Evolutionary conservation across 92 coral and sea anemone genomes (phyloP), one percentile per base, ranked within the genome.

Genomic region (Zoanthus sansibaricus): DNA sequence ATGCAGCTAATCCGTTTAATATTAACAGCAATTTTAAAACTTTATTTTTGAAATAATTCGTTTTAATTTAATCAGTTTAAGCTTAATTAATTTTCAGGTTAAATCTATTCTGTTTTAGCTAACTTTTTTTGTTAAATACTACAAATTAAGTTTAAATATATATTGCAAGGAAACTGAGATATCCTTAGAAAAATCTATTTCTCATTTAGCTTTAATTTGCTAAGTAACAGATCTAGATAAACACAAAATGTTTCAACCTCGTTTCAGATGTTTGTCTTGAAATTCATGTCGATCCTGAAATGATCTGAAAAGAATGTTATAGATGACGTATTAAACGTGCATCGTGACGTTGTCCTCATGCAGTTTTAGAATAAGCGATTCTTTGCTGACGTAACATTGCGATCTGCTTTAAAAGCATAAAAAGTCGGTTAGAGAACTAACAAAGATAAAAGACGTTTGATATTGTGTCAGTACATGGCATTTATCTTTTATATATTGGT

Each of bases 301-400:
- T 83, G 85, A 80, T 91, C 94, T 91, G 94, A 76, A 91, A 91
- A 86, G 91, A 82, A 91, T 86, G 91, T 83, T 82, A 83, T 72
- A 91, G 78, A 58, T 87, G 86, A 45, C 78, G 64, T 49, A 25
- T 83, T 83, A 15, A 55, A 21, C 30, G 64, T 58, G 15, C n/a
- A 58, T 17, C 25, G 7, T 5, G 9, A 59, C 15, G 66, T 15
- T 6, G 66, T 49, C 12, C 42, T 37, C 42, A 7, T 5, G 55
- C 15, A 15, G 4, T 13, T 15, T 25, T 59, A 62, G 31, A 62
- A 17, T 61, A 61, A 11, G 55, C 12, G 55, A 49, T 1, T 11
- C 55, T 49, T 49, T 49, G 55, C 55, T 49, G 55, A 49, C 55
- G 12, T 49, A 49, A 49, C 55, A 49, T 1, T 49, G 42, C 42